Evolutionary conservation across 1,140 invertebrate genomes (phyloP).

Genomic region (Latrodectus geometricus): DNA sequence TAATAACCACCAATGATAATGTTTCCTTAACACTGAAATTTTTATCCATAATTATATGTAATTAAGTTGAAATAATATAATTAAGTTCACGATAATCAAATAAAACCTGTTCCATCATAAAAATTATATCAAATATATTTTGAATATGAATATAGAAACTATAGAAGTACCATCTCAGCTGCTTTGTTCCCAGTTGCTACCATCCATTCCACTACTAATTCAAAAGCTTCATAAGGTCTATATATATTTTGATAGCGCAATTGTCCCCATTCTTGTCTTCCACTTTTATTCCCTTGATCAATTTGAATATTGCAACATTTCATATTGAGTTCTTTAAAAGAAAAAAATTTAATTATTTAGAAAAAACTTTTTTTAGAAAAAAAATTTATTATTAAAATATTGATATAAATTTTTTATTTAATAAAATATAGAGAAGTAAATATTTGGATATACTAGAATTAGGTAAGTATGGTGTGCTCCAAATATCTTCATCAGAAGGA

Average conservation of each 20-base stretch:
- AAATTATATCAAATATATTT: not conserved
- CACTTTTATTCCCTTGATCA: constrained; percentile 87
- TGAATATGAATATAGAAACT: not conserved
- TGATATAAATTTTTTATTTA: not conserved
- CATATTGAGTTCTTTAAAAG: constrained; percentile 72
- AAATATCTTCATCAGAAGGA: constrained; percentile 54
- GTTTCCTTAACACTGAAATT: not conserved
- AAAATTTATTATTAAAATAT: not conserved
- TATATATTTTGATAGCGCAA: constrained; percentile 91
- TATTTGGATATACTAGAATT: constrained; percentile 20
- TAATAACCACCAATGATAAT: not conserved
- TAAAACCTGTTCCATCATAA: not conserved
- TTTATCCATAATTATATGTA: not conserved
- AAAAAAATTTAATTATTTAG: not conserved
- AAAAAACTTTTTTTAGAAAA: not conserved
- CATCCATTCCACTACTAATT: constrained; percentile 94
- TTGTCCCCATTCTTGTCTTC: constrained; percentile 95
- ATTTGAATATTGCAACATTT: constrained; percentile 88
- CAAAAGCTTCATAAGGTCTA: constrained; percentile 88
- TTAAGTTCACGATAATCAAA: not conserved
- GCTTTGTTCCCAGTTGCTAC: constrained; percentile 94
- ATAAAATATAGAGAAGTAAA: not conserved
- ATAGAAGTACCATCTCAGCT: constrained; percentile 78
- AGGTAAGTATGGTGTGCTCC: constrained; percentile 37
- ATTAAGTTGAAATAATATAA: not conserved